Conservation (phyloP, 2,888 invertebrate species). For the Selenia dentaria region DNA sequence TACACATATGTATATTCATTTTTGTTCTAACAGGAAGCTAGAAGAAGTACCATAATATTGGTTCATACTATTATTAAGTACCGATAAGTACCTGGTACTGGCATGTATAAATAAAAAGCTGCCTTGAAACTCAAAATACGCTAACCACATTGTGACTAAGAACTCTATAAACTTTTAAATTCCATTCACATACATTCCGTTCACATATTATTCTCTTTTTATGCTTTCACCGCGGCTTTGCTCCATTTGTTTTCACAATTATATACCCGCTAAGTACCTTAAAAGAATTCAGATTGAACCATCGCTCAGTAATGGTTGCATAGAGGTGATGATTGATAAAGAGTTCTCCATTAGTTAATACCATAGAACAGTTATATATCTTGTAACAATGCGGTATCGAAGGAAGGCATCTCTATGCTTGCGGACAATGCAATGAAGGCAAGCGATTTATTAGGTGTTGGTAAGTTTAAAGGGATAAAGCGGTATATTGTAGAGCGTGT, state of each 20-base stretch:
- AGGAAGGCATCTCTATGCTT: constrained; percentile 32
- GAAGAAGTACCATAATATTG: no score
- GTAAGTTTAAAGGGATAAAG: neutral
- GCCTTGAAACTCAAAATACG: no score
- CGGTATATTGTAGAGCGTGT: neutral
- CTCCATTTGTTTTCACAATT: neutral
- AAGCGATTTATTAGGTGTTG: constrained; percentile 10
- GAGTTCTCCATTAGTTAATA: constrained; percentile 29
- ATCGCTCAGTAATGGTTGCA: constrained; percentile 22
- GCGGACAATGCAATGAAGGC: constrained; percentile 13
- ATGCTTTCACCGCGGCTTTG: neutral
- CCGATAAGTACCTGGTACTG: no score
- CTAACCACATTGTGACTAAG: no score
- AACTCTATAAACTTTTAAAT: neutral
- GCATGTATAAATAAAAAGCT: no score
- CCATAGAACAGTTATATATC: constrained; percentile 25
- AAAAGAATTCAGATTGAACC: constrained; percentile 15
- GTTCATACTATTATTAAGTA: no score
- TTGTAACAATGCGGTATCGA: constrained; percentile 34
- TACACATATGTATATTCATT: no score
- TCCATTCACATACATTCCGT: neutral
- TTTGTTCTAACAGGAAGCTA: no score
- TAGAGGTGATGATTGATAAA: constrained; percentile 20
- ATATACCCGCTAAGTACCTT: constrained; percentile 8
- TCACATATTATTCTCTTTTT: neutral